Base-by-base conservation (phyloP, 2,797 vertebrate species). In the Brachyrhaphis roseni region DNA sequence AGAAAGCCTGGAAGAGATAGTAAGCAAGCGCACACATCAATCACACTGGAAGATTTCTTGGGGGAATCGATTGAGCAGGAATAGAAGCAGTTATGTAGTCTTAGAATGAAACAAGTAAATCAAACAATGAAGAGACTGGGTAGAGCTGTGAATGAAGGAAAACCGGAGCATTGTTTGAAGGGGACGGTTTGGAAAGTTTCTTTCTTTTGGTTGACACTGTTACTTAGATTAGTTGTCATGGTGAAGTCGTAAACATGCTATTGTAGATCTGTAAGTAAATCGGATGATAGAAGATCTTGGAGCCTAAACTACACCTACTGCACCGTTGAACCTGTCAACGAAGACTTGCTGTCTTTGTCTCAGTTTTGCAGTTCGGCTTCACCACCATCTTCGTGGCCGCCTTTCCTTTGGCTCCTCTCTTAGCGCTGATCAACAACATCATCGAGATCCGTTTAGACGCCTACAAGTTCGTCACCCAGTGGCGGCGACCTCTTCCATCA, bases 371-470 rank as follows among this genome's bases (percentile, higher is more conserved):
- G 93, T 99, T 99, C 83, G 98, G 98, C 78, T 99, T 99, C 82
- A 99, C 97, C 84, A 99, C 98, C 80, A 99, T 99, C 92, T 99
- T 99, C 5, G 98, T 99, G 83, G 98, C 98, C 5, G 98, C 98
- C 1, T 99, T 99, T 87, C 98, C 98, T 1, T 93, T 99, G 92
- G 98, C 98, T 1, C 98, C 98, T 57, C 97, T 99, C 8, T 92
- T 99, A 83, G 98, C 98, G 0, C 87, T 99, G 84, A 96, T 99
- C 70, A 99, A 99, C 92, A 99, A 99, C 80, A 97, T 99, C 91
- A 99, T 99, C 18, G 98, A 99, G 92, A 99, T 99, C 72, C 96
- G 98, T 53, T 92, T 99, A 39, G 98, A 99, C 8, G 98, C 98
- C 0, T 99, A 98, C 93, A 99, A 99, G 93, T 99, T 99, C 87